These are phyloP conservation scores for Axis porcinus DNA, from an alignment of 2,113 vertebrate species.

Conservation along the genomic window DNA sequence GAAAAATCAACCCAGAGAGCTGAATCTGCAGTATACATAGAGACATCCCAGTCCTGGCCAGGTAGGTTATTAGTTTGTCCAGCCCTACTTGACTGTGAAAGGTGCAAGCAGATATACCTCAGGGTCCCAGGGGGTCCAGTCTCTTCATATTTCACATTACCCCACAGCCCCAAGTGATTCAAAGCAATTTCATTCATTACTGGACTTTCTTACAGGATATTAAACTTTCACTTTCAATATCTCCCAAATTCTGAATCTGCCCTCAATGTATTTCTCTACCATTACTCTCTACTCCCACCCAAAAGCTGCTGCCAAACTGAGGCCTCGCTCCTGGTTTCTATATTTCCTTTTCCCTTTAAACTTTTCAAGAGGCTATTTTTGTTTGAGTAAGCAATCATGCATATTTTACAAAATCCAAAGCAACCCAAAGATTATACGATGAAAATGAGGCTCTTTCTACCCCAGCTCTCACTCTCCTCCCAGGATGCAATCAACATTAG, in stretches of 20 bases:
- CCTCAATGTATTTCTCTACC: neutral
- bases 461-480: neutral
- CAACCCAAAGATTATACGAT: neutral
- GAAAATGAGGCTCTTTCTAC: neutral
- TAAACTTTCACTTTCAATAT: neutral
- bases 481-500: neutral
- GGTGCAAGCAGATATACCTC: fast-evolving
- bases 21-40: neutral
- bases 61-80: neutral
- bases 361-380: neutral
- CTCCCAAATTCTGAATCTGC: neutral
- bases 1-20: neutral
- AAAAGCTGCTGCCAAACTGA: neutral
- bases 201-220: neutral
- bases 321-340: neutral
- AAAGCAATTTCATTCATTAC: neutral
- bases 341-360: neutral
- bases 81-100: neutral
- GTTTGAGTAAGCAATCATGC: neutral
- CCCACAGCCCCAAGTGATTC: neutral
- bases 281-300: neutral
- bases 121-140: neutral
- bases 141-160: neutral
- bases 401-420: neutral
- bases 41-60: neutral